Evolutionary conservation across 2,888 invertebrate genomes (phyloP).

Genomic region (Hirtodrosophila alboralis): DNA sequence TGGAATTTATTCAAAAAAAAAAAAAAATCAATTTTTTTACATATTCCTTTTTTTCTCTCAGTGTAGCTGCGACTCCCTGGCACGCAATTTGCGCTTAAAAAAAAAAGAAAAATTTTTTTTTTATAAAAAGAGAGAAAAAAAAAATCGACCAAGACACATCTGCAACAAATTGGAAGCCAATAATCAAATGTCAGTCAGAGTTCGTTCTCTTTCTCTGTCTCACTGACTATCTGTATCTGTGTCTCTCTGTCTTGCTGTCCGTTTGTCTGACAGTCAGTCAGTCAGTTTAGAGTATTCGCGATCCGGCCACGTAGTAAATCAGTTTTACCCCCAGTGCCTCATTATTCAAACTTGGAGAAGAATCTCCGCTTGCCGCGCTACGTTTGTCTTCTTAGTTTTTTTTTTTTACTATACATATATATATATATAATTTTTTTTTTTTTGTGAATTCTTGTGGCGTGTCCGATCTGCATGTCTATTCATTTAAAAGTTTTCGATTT

Average conservation of each 20-base stretch:
- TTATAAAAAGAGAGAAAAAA: not conserved
- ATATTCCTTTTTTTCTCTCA: no score
- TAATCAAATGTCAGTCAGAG: constrained; percentile 84
- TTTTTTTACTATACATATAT: no score
- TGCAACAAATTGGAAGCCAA: constrained; percentile 83
- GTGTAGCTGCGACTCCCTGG: constrained; percentile 15
- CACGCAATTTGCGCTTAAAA: constrained; percentile 69
- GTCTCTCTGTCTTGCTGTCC: constrained; percentile 26
- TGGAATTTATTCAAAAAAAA: no score
- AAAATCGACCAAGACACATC: constrained; percentile 58
- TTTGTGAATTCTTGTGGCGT: constrained; percentile 50
- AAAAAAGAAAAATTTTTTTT: constrained; percentile 13
- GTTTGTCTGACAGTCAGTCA: constrained; percentile 38
- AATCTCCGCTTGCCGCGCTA: constrained; percentile 2
- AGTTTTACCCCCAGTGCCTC: constrained; percentile 57
- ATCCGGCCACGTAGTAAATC: constrained; percentile 56
- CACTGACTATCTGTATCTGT: constrained; percentile 12
- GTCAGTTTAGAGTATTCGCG: constrained; percentile 48
- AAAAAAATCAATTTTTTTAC: no score
- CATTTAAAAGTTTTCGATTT: constrained; percentile 64
- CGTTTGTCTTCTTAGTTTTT: constrained; percentile 10
- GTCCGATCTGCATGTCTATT: constrained; percentile 75
- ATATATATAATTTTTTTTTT: constrained; percentile 32
- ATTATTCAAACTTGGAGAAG: constrained; percentile 65
- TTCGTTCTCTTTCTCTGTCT: constrained; percentile 40